Base-by-base conservation (phyloP, 2,113 vertebrate species). In the Eurypyga helias region DNA sequence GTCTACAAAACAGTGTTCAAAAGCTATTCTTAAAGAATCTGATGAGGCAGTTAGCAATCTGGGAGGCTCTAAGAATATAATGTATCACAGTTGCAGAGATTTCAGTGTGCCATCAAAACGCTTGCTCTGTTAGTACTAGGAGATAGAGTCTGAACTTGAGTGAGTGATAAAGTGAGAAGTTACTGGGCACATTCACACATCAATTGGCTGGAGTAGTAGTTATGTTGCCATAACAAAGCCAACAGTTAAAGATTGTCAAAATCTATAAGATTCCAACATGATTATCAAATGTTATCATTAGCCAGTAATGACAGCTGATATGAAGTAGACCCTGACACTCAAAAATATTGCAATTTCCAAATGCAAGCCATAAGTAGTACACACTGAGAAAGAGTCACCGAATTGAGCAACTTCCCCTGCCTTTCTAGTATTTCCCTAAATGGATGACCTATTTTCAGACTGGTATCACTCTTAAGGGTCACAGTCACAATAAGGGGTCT, bases 11-110 rank as follows among this genome's bases (percentile, higher is more conserved):
- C 93, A 93, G 69, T 75, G 83, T 62, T 95, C 95, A 89, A 92
- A 95, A 93, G 83, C 89, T 95, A 94, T 93, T 93, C 96, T 90
- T 89, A 89, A 89, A 86, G 95, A 57, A 82, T 95, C 66, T 92
- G 92, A 97, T 60, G 95, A 97, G 94, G 95, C 96, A 93, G 92
- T 92, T 78, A 95, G 90, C 97, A 97, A 96, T 96, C 97, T 97
- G 96, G 70, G 57, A 94, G 73, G 38, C 90, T 96, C 92, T 95
- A 95, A 97, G 96, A 92, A 94, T 95, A 96, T 93, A 90, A 90
- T 61, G 79, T 20, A 89, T 78, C 94, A 92, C 96, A 95, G 93
- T 97, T 87, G 87, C 87, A 96, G 77, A 93, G 87, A 93, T 90
- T 95, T 94, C 86, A 89, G 94, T 61, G 95, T 97, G 95, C 93